Conservation (phyloP, 2,113 vertebrate species). For the Paracanthobrama guichenoti region DNA sequence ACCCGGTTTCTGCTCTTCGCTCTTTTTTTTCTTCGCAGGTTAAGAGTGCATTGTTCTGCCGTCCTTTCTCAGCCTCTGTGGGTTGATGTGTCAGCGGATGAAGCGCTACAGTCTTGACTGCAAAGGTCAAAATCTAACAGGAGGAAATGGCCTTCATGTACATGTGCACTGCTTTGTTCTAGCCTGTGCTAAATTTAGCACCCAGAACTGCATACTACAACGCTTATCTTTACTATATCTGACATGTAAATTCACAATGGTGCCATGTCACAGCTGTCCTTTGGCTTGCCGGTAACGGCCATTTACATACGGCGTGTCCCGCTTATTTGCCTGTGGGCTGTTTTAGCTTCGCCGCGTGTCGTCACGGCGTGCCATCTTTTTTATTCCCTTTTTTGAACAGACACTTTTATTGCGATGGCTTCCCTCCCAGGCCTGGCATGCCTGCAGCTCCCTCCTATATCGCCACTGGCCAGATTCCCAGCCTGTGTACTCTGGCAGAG, state of each 20-base stretch:
- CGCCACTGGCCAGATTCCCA: constrained; percentile 57
- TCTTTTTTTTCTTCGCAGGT: constrained; percentile 49
- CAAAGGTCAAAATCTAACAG: constrained; percentile 66
- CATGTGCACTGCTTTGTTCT: constrained; percentile 43
- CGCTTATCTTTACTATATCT: constrained; percentile 60
- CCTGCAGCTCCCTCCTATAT: constrained; percentile 55
- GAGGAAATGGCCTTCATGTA: constrained; percentile 65
- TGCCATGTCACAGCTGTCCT: constrained; percentile 54
- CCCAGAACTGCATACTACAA: constrained; percentile 59
- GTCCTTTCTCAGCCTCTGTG: constrained; percentile 34
- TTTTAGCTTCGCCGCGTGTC: constrained; percentile 52
- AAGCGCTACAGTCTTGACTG: constrained; percentile 25
- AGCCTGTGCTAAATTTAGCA: constrained; percentile 63
- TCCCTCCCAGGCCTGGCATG: constrained; percentile 50
- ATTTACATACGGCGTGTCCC: constrained; percentile 8
- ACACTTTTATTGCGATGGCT: constrained; percentile 34
- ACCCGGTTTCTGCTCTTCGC: constrained; percentile 58
- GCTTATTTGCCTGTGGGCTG: constrained; percentile 50
- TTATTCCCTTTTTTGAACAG: constrained; percentile 32
- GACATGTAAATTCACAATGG: constrained; percentile 45
- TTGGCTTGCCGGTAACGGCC: constrained; percentile 36
- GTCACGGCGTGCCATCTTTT: constrained; percentile 50
- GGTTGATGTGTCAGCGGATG: constrained; percentile 50
- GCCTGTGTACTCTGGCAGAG: constrained; percentile 44
- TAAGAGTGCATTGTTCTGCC: constrained; percentile 54